A percentile compares a stretch with the other conserved stretches of the same genome.
These are phyloP conservation scores for Glyptemys insculpta DNA, from an alignment of 2,797 vertebrate genomes.

Conservation along the genomic window DNA sequence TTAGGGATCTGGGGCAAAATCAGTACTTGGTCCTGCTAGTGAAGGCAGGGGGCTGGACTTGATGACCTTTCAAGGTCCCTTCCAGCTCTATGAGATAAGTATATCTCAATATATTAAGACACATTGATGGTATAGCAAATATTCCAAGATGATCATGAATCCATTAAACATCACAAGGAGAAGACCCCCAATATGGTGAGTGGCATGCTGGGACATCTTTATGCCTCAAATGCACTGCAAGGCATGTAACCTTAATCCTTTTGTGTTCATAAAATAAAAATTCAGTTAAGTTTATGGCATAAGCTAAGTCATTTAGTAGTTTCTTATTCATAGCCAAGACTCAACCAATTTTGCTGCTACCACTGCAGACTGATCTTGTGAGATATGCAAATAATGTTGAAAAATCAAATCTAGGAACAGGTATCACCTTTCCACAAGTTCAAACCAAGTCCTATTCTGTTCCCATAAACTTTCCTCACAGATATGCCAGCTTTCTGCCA, in stretches of 20 bases:
- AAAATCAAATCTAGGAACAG: neutral
- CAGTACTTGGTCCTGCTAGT: too few species aligned
- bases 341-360: neutral
- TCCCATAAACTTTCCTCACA: neutral
- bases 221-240: neutral
- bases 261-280: neutral
- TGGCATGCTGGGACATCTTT: fast-evolving
- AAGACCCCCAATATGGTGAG: neutral
- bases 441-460: neutral
- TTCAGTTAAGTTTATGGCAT: neutral
- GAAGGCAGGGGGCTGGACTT: too few species aligned
- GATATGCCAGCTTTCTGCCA: neutral
- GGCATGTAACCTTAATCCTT: neutral
- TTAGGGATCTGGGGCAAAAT: too few species aligned
- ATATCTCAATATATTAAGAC: too few species aligned
- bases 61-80: too few species aligned
- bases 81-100: too few species aligned
- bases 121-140: neutral
- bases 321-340: neutral
- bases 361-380: neutral
- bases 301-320: neutral
- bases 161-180: neutral
- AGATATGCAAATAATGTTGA: neutral
- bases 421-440: neutral
- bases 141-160: slow-evolving; percentile 8